A percentile compares a stretch with the other conserved stretches of the same genome.
phyloP scores from a whole-genome alignment of 2,888 invertebrate genomes.

The Empis stercorea region DNA sequence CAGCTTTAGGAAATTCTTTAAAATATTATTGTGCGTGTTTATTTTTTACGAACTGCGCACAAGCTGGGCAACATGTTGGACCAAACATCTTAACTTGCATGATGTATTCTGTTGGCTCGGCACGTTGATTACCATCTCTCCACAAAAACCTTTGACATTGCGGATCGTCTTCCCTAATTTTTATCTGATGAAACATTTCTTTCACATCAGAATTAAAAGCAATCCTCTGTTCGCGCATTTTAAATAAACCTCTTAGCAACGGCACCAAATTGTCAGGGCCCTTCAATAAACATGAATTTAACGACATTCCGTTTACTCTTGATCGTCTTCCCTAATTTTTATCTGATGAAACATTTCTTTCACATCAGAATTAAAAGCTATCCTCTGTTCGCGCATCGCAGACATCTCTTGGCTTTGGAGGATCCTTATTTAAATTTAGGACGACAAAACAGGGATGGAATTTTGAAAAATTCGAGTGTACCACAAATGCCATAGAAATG shows the following conservation, averaged over 20 bases:
- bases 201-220: conserved; percentile 1
- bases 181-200: conserved; percentile 2
- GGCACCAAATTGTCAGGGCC: not conserved
- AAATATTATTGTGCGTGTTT: too few relatives aligned
- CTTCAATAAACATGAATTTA: conserved; percentile 1
- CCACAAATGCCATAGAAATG: too few relatives aligned
- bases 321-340: too few relatives aligned
- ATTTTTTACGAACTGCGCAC: too few relatives aligned
- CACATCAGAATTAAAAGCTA: too few relatives aligned
- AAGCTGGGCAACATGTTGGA: not conserved
- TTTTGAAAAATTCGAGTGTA: too few relatives aligned
- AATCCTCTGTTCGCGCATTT: not conserved
- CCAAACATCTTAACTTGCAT: conserved; percentile 7
- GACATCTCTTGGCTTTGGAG: conserved; percentile 5
- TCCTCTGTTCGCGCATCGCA: not conserved
- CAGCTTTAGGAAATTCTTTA: too few relatives aligned
- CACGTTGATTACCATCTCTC: too few relatives aligned
- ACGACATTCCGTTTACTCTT: conserved; percentile 1
- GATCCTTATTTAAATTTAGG: conserved; percentile 1
- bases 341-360: too few relatives aligned
- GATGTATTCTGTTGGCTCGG: not conserved
- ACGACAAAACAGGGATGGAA: not conserved
- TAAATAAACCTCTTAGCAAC: too few relatives aligned
- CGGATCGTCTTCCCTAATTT: not conserved
- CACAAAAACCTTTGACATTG: too few relatives aligned